Percentiles rank a stretch among this genome's conserved stretches.
phyloP scores from a whole-genome alignment of 2,113 vertebrate species.

The Hippotragus niger region DNA sequence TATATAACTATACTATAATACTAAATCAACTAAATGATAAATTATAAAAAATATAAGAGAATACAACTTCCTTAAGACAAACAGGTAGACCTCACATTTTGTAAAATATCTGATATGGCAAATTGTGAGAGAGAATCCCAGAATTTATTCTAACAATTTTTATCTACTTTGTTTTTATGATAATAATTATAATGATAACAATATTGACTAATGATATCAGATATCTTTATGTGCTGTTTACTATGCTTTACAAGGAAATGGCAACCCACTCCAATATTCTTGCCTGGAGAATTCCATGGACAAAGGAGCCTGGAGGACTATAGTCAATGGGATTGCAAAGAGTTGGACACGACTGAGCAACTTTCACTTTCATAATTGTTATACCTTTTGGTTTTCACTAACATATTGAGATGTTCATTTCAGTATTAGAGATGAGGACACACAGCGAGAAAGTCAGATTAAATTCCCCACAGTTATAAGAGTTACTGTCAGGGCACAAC shows the following conservation, averaged over 20 bases:
- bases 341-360: background rate
- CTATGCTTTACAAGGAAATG: background rate
- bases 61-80: background rate
- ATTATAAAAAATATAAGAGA: background rate
- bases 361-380: background rate
- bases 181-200: background rate
- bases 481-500: background rate
- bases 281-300: background rate
- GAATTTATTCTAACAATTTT: background rate
- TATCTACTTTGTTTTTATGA: background rate
- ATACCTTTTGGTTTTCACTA: background rate
- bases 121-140: background rate
- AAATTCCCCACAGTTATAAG: background rate
- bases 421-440: background rate
- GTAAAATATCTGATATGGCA: background rate
- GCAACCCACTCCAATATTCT: background rate
- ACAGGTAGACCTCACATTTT: background rate
- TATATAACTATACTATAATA: background rate
- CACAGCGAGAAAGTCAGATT: background rate
- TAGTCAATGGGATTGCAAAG: background rate
- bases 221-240: background rate
- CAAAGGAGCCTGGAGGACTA: background rate
- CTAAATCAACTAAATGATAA: background rate
- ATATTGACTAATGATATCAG: background rate
- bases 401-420: background rate